Evolutionary conservation across 2,797 vertebrate genomes (phyloP), one percentile per base, ranked within the genome.

Genomic region (Poeciliopsis turneri): DNA sequence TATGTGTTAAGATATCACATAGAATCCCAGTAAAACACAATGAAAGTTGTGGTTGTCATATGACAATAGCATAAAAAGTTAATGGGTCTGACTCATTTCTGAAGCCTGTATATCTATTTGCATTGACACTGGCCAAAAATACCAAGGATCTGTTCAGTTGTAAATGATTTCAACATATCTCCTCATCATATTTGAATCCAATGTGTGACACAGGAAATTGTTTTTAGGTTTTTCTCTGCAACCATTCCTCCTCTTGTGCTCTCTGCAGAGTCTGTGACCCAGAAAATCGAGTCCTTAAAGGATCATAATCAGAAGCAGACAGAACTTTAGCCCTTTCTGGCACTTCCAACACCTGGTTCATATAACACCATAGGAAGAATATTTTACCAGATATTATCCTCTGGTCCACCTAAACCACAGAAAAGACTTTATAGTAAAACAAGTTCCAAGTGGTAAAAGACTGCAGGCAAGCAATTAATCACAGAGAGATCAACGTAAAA

Each of bases 281-380:
- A 84, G 90, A 95, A 94, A 95, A 95, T 89, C 84, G 75, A 84
- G 79, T 90, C 84, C 82, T 91, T 72, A 70, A 72, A 76, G 79
- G 85, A 85, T 82, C 49, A 76, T 95, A 95, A 95, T 95, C 72
- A 86, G 80, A 93, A 92, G 74, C 95, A 95, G 92, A 49, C 84
- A 81, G 70, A 0, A 43, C 80, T 70, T 69, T 39, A 75, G 80
- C 57, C 83, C 12, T 82, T 55, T 6, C 76, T 78, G 81, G 89
- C 89, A 88, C 83, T 86, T 89, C 78, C 84, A 28, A 71, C 94
- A 95, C 93, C 92, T 95, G 95, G 93, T 93, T 95, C 83, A 74
- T 78, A 93, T 94, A 92, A 93, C 68, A 76, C 77, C 36, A 75
- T 79, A 69, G 86, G 77, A 53, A 82, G 82, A 80, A 49, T 74